These are phyloP conservation scores for Chironomus riparius DNA, from an alignment of 2,888 invertebrate genomes.

Conservation along the genomic window DNA sequence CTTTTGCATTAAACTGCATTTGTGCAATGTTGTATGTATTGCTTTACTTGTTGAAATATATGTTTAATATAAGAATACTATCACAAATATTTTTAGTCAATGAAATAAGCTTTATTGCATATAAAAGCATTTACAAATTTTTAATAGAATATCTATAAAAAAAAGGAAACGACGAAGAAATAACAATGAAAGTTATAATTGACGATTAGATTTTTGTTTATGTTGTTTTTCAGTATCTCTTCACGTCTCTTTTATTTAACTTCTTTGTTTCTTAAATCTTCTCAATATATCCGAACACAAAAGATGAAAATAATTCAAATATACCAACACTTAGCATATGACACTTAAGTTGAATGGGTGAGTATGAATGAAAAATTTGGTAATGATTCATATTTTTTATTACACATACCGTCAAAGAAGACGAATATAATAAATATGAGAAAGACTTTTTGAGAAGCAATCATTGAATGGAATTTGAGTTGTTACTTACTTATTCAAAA, in stretches of 20 bases:
- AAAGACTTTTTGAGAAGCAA: neutral
- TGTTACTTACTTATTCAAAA: neutral
- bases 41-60: too few species aligned
- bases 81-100: too few species aligned
- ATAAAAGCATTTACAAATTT: neutral
- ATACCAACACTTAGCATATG: neutral
- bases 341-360: neutral
- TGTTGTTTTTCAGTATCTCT: neutral
- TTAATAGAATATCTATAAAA: neutral
- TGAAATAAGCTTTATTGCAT: too few species aligned
- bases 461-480: neutral
- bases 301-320: neutral
- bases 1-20: neutral
- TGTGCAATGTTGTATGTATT: too few species aligned
- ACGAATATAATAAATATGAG: neutral
- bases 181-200: constrained; percentile 14
- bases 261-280: neutral
- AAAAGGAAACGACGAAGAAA: neutral
- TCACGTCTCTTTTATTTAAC: neutral
- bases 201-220: constrained; percentile 15
- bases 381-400: neutral
- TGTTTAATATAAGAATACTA: too few species aligned
- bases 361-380: neutral
- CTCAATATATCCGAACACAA: neutral
- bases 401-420: neutral